Conservation (phyloP, 2,113 vertebrate genomes). For the Mastomys coucha region DNA sequence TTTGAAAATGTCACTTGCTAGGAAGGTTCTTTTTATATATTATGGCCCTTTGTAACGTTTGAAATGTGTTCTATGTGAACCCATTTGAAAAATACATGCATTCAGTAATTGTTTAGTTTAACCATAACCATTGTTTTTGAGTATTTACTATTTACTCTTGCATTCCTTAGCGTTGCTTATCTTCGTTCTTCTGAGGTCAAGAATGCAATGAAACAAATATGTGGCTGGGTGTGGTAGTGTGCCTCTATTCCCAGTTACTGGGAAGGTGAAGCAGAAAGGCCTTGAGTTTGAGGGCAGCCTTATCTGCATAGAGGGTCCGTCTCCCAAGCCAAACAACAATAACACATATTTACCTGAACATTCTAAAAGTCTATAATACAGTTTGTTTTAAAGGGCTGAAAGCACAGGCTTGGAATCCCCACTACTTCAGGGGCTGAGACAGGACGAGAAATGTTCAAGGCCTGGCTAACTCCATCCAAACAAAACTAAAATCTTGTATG, state of each 20-base stretch:
- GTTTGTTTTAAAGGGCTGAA: slow-evolving; percentile 1
- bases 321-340: not conserved
- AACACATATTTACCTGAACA: not conserved
- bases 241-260: not conserved
- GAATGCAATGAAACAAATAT: slow-evolving; percentile 6
- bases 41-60: not conserved
- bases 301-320: not conserved
- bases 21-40: slow-evolving; percentile 1
- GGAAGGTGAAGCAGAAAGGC: not conserved
- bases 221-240: not conserved
- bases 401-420: not conserved
- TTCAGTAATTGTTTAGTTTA: slow-evolving; percentile 24
- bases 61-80: not conserved
- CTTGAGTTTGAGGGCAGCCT: not conserved
- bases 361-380: slow-evolving; percentile 15
- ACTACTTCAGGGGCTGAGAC: not conserved
- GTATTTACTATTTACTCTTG: slow-evolving; percentile 41
- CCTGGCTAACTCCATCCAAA: not conserved
- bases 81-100: slow-evolving; percentile 35
- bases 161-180: slow-evolving; percentile 35
- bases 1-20: slow-evolving; percentile 1
- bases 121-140: slow-evolving; percentile 18
- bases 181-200: slow-evolving; percentile 45
- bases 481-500: not conserved
- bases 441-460: too few species aligned